Base-by-base conservation (phyloP, 2,113 vertebrate genomes). In the Hipposideros armiger region DNA sequence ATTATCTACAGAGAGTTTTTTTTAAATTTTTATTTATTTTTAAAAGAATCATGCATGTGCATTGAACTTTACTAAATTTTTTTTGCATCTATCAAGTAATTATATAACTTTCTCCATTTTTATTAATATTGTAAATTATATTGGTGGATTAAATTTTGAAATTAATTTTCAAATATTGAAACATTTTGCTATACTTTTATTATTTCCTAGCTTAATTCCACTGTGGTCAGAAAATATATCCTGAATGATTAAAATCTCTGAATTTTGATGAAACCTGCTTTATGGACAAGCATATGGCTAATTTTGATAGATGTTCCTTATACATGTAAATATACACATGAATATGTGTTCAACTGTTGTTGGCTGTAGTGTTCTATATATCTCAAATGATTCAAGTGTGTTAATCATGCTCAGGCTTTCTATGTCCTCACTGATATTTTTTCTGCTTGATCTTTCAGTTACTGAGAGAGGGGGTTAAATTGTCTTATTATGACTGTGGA, bases 71-170 rank as follows among this genome's bases (percentile, higher is more conserved):
- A 81, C 14, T 58, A 15, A 60, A 36, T 7, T 88, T 64, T 66
- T 54, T 36, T 47, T 83, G 16, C 17, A 81, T 52, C 32, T 56
- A 13, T 91, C 16, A 70, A 87, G 36, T 54, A 81, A 67, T 52
- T 66, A 30, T 50, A 60, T 42, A n/a, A 58, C 67, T 67, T 47
- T 7, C 32, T 56, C 16, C 0, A 56, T 86, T 92, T 83, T 8
- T 69, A 40, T 69, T 67, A 83, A 42, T 17, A 20, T 80, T 11
- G 0, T 88, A 15, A 92, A 50, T 67, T 92, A 69, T 45, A 67
- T 36, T 92, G 56, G 72, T 67, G 4, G 4, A 82, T 83, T 92
- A 74, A 77, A 85, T 78, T 90, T 84, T 62, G 40, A 82, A 82
- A 20, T 66, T 81, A 73, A 58, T 69, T 88, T 82, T 36, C 17